These are phyloP conservation scores for Chironomus tentans DNA, from an alignment of 2,888 invertebrate genomes.

Conservation along the genomic window DNA sequence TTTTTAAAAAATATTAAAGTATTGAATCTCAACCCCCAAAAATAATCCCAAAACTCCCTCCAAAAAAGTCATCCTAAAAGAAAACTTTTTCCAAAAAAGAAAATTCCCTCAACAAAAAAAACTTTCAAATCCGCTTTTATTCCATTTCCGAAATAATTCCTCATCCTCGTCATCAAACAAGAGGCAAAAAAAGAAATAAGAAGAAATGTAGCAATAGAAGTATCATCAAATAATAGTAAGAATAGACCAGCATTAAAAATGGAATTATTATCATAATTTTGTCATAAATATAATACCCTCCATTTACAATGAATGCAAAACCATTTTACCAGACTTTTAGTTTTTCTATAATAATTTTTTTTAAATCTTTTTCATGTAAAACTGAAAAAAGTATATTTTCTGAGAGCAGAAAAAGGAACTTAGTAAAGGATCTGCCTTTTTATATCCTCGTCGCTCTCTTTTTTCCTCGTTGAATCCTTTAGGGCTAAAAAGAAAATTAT, in stretches of 20 bases:
- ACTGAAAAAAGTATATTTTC: background rate
- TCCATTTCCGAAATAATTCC: no score
- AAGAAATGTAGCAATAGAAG: no score
- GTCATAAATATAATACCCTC: conserved; percentile 23
- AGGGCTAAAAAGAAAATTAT: conserved; percentile 21
- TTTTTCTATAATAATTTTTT: background rate
- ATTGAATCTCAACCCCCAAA: no score
- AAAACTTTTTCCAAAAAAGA: no score
- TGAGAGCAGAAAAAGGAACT: background rate
- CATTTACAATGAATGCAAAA: background rate
- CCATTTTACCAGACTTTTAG: conserved; percentile 26
- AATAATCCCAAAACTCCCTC: no score
- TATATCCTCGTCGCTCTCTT: background rate
- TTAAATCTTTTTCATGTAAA: background rate
- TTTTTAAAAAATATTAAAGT: no score
- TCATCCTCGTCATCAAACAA: no score
- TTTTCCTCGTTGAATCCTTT: conserved; percentile 11
- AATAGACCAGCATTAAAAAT: background rate
- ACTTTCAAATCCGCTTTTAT: no score
- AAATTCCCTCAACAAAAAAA: no score
- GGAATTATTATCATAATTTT: conserved; percentile 26
- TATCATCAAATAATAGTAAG: no score
- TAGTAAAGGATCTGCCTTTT: conserved; percentile 15
- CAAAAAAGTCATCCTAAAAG: no score
- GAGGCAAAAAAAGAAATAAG: no score